Base-by-base conservation (phyloP, 2,888 invertebrate genomes). In the Bellardia pandia region DNA sequence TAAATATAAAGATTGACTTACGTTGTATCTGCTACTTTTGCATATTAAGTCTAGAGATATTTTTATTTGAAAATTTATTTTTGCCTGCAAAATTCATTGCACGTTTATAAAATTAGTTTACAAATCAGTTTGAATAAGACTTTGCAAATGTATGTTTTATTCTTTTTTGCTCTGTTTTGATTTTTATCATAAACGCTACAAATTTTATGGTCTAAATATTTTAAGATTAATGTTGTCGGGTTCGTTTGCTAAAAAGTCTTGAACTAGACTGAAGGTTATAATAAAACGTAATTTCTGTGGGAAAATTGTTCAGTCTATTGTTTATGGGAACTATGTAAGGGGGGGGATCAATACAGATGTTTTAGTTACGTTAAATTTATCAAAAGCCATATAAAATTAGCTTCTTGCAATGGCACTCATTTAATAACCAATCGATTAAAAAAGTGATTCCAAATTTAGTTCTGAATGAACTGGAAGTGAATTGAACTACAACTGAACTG, bases 161-260 rank as follows among this genome's bases (percentile, higher is more conserved):
- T 62, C 60, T 23, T 60, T 48, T 75, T 64, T 66, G n/a, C 48
- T 42, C 7, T 7, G 8, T 68, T 69, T 75, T 16, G 37, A 30
- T 58, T 40, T 69, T 80, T 53, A 71, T 75, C 51, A 64, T 53
- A 71, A 71, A 80, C 64, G 40, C 40, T 85, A 74, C 23, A 75
- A 77, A 80, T 80, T 85, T 75, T 76, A 75, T 80, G 85, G 85
- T 85, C 85, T 76, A 85, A 69, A 85, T 71, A 80, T 56, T 80
- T 71, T 76, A 9, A 64, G 37, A 62, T 69, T 82, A 56, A 33
- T 75, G 62, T 40, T 45, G 33, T 9, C 9, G 14, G n/a, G 40
- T 23, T 56, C 9, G 45, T 53, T 40, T 14, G 48, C 37, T 37
- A 64, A 58, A 58, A 48, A 58, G 74, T 45, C 45, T 45, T 45